Conservation (phyloP, 2,113 vertebrate species). For the Pontoporia blainvillei region DNA sequence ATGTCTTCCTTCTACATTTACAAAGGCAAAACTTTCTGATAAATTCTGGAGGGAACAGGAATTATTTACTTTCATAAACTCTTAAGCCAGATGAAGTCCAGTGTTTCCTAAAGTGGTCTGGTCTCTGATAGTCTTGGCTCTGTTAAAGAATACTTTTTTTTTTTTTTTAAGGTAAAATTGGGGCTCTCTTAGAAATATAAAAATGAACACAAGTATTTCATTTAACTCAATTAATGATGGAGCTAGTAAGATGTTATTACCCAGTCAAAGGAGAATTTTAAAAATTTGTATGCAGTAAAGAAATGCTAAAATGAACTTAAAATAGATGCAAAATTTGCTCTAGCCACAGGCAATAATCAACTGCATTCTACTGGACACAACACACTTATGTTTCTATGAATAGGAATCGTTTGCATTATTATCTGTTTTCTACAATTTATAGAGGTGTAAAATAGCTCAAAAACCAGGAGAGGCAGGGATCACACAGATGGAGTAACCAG, state of each 20-base stretch:
- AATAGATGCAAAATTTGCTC: not conserved
- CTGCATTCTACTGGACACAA: not conserved
- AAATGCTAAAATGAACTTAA: not conserved
- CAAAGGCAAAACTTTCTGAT: not conserved
- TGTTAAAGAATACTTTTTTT: not conserved
- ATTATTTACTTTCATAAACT: not conserved
- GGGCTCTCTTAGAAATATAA: not conserved
- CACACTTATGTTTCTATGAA: not conserved
- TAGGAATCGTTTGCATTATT: not conserved
- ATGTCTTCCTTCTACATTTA: not conserved
- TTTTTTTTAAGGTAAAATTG: not conserved
- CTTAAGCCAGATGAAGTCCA: not conserved
- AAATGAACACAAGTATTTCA: not conserved
- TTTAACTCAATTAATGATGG: not conserved
- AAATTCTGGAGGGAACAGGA: not conserved
- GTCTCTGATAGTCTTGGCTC: not conserved
- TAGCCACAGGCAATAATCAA: not conserved
- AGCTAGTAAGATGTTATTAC: not conserved
- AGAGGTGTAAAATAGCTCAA: not conserved
- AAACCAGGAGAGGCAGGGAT: not conserved
- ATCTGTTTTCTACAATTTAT: not conserved
- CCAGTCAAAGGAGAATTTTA: not conserved
- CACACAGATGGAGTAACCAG: not conserved
- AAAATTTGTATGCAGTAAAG: not conserved
- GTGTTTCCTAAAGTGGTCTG: not conserved